Evolutionary conservation across 1,140 invertebrate species (phyloP).

Genomic region (Lysiphlebus fabarum): DNA sequence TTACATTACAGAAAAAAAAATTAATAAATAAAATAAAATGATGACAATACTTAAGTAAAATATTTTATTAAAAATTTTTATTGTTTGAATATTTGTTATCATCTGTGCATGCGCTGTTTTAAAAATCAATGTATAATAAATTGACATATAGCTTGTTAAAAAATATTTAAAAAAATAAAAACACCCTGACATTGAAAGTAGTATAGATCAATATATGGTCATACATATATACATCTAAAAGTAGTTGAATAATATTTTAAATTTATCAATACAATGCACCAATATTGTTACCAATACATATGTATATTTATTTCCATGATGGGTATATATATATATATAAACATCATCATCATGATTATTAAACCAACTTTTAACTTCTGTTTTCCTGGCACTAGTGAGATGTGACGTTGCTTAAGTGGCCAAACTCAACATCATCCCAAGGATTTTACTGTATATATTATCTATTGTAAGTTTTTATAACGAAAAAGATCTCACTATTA

Average conservation of each 20-base stretch:
- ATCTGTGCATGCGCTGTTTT: background rate
- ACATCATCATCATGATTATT: too few relatives aligned
- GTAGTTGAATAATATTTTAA: too few relatives aligned
- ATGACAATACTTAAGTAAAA: too few relatives aligned
- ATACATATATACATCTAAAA: background rate
- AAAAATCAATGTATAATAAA: background rate
- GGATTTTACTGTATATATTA: slow-evolving; percentile 39
- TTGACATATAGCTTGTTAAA: background rate
- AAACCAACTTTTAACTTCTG: slow-evolving; percentile 36
- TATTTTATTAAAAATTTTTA: too few relatives aligned
- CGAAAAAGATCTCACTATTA: slow-evolving; percentile 33
- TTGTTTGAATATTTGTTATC: background rate
- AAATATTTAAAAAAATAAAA: background rate
- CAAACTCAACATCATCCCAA: slow-evolving; percentile 26
- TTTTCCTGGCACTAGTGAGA: slow-evolving; percentile 49
- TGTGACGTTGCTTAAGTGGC: slow-evolving; percentile 50
- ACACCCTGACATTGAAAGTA: background rate
- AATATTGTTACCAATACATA: too few relatives aligned
- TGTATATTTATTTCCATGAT: too few relatives aligned
- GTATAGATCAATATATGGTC: background rate
- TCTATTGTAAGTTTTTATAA: slow-evolving; percentile 16
- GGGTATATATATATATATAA: too few relatives aligned
- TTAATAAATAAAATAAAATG: too few relatives aligned
- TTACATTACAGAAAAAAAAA: too few relatives aligned
- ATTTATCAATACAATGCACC: too few relatives aligned